A percentile compares a stretch with the other conserved stretches of the same genome.
phyloP scores from a whole-genome alignment of 2,113 vertebrate species.

The Machaerirhynchus nigripectus region DNA sequence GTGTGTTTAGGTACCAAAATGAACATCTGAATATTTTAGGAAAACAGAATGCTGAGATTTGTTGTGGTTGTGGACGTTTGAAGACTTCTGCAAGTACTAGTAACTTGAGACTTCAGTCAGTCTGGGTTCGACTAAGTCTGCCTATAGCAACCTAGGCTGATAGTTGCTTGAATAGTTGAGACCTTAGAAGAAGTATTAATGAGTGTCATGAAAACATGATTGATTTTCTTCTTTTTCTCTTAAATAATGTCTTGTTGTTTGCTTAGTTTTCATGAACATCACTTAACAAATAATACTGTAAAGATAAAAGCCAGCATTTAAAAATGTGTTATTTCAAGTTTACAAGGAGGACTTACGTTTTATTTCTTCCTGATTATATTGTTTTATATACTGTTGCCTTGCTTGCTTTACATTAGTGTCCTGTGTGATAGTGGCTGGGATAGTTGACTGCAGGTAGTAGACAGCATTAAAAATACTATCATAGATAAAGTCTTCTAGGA shows the following conservation, averaged over 20 bases:
- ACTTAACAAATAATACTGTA: background rate
- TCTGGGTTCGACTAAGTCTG: background rate
- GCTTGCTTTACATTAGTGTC: background rate
- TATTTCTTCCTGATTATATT: background rate
- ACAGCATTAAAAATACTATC: background rate
- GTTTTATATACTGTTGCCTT: background rate
- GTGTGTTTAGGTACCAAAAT: background rate
- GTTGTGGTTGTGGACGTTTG: background rate
- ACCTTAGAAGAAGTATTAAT: background rate
- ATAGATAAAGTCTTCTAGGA: background rate
- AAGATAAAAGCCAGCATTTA: background rate
- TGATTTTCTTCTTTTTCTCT: background rate
- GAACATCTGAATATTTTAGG: background rate
- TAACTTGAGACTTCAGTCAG: background rate
- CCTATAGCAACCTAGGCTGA: background rate
- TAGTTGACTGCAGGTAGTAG: background rate
- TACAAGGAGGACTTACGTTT: background rate
- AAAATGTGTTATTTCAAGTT: background rate
- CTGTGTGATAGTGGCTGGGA: background rate
- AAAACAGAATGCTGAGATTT: background rate
- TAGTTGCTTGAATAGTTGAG: background rate
- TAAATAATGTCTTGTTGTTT: background rate
- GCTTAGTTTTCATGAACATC: background rate
- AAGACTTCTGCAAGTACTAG: background rate
- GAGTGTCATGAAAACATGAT: background rate